Evolutionary conservation across 2,797 vertebrate genomes (phyloP).

Genomic region (Hylomyscus alleni): DNA sequence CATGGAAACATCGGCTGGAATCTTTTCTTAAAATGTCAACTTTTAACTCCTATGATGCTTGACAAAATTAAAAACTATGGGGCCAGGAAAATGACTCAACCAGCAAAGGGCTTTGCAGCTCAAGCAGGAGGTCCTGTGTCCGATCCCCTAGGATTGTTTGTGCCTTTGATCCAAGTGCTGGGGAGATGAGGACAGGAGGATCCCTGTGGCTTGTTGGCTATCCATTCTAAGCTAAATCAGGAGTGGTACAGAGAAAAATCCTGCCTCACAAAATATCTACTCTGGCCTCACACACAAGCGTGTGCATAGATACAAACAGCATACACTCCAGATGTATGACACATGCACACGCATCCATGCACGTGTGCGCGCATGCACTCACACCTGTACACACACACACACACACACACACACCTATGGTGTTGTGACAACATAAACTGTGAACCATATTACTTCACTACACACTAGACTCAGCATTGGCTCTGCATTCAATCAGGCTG

Average conservation of each 20-base stretch:
- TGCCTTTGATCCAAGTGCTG: background rate
- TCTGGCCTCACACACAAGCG: background rate
- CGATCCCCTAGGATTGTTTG: background rate
- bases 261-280: background rate
- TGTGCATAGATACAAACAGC: background rate
- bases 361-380: no score
- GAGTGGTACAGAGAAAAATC: background rate
- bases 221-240: background rate
- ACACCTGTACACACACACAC: background rate
- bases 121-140: background rate
- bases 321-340: background rate
- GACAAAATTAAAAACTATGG: constrained; percentile 22
- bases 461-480: background rate
- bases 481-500: background rate
- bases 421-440: background rate
- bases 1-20: background rate
- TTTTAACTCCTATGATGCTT: background rate
- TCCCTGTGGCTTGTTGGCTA: background rate
- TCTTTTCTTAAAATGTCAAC: constrained; percentile 20
- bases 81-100: background rate
- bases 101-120: background rate
- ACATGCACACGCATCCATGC: background rate
- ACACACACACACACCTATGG: background rate
- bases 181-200: background rate
- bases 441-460: background rate